Evolutionary conservation across 2,113 vertebrate genomes (phyloP), one percentile per base, ranked within the genome.

Genomic region (Balaeniceps rex): DNA sequence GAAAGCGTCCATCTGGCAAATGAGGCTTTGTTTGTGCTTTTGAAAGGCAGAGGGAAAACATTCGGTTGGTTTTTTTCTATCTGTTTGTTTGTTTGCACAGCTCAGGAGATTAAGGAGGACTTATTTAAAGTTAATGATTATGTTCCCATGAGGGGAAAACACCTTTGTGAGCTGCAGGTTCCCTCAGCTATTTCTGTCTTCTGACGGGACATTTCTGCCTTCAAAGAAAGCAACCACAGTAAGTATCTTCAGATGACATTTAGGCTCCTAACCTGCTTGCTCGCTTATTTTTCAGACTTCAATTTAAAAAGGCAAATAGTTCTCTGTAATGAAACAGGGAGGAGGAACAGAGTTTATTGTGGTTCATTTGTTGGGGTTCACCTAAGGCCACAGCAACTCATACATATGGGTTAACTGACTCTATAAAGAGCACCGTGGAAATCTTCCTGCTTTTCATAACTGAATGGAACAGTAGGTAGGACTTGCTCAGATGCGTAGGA

Each of bases 61-160:
- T 85, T 82, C 71, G 6, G 14, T 24, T 74, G 74, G 0, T 58
- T 93, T 83, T 83, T 94, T 93, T 65, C 57, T 79, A 4, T 95
- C 83, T 97, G 94, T 95, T 93, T 95, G 94, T 96, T 97, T 97
- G 97, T 93, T 96, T 95, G 94, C 82, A 18, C 55, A 77, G 89
- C 93, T 96, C 94, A 47, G 70, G 77, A 95, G 90, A 94, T 95
- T 95, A 93, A 94, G 95, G 86, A 90, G 16, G 66, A 61, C 82
- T 95, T 89, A 85, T 87, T 97, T 94, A 84, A 94, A 95, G 92
- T 71, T 86, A 96, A 97, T 91, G 74, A 85, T 89, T 89, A 42
- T 72, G 61, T 85, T 94, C 89, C 89, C 81, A 21, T 16, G 87
- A 66, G 91, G 84, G 87, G 71, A 91, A 95, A 90, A 61, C 93